A percentile compares a stretch with the other conserved stretches of the same genome.
phyloP scores from a whole-genome alignment of 2,113 vertebrate species.

The human (Homo sapiens) region GRCh38 chr6:15369501-15370000 shows the following conservation, averaged over 20 bases:
- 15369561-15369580: fast-evolving
- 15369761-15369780: background rate
- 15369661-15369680: background rate
- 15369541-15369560: fast-evolving
- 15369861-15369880: background rate
- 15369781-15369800: background rate
- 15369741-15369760: too few relatives aligned
- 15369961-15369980: background rate
- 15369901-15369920: too few relatives aligned
- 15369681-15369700: background rate
- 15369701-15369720: background rate
- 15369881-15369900: background rate
- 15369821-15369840: background rate
- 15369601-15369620: background rate
- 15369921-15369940: too few relatives aligned
- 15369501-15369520: background rate
- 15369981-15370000: background rate
- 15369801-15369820: background rate
- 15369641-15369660: background rate
- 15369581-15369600: background rate
- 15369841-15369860: background rate
- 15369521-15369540: background rate
- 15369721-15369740: background rate
- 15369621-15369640: background rate
- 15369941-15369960: background rate